Evolutionary conservation across 1,140 invertebrate species (phyloP).

Genomic region (Schmidtea mediterranea): DNA sequence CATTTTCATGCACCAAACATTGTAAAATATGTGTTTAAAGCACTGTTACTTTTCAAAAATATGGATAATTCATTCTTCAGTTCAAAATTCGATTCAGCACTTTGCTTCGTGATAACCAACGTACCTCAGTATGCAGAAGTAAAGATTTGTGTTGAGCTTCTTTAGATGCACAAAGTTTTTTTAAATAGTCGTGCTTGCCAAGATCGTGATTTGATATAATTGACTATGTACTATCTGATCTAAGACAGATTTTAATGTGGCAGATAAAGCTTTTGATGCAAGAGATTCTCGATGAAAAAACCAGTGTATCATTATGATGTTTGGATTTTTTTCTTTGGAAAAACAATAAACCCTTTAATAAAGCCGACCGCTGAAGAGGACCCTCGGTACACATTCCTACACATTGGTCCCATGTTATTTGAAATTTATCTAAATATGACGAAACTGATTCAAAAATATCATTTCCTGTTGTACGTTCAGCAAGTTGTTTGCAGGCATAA

Average conservation of each 20-base stretch:
- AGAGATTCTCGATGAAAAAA: background rate
- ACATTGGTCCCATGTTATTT: background rate
- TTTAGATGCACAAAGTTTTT: background rate
- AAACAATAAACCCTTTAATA: background rate
- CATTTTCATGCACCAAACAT: too few relatives aligned
- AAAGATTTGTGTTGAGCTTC: background rate
- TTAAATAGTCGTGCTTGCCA: background rate
- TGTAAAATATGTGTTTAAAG: too few relatives aligned
- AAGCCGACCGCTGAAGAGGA: conserved; percentile 1
- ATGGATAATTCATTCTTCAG: too few relatives aligned
- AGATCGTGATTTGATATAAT: background rate
- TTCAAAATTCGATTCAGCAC: too few relatives aligned
- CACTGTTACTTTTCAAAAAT: too few relatives aligned
- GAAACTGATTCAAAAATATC: background rate
- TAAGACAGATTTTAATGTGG: background rate
- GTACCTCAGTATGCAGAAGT: background rate
- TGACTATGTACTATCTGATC: background rate
- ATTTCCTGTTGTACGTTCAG: background rate
- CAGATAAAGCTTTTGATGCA: background rate
- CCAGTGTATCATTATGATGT: background rate
- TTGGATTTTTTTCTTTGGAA: background rate
- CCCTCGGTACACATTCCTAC: background rate
- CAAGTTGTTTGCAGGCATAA: too few relatives aligned
- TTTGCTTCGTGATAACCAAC: background rate
- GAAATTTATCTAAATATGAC: background rate